A percentile compares a stretch with the other conserved stretches of the same genome.
Conservation (phyloP, 2,888 invertebrate species). For the Autographa gamma region DNA sequence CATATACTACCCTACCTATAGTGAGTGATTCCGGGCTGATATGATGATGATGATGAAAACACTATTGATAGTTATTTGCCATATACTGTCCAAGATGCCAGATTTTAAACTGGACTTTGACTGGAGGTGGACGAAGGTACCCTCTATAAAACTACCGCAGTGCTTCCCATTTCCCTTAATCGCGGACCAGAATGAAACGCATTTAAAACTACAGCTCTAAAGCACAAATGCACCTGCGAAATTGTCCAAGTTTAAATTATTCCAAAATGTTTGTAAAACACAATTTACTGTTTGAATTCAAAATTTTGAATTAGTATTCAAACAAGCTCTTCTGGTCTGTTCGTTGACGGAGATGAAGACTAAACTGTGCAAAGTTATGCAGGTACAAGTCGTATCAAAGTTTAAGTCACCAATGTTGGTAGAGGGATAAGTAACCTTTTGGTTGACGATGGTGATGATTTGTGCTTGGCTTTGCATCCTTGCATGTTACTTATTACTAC, state of each 20-base stretch:
- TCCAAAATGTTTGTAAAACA: conserved; percentile 3
- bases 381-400: not conserved
- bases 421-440: too few species aligned
- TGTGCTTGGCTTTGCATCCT: too few species aligned
- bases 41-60: too few species aligned
- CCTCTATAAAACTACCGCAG: not conserved
- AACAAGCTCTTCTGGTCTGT: not conserved
- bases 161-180: not conserved
- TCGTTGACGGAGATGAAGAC: not conserved
- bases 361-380: not conserved
- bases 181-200: not conserved
- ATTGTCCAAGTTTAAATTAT: conserved; percentile 1
- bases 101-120: too few species aligned
- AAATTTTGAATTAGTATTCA: conserved; percentile 2
- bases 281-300: not conserved
- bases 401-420: not conserved
- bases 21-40: too few species aligned
- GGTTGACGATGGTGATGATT: too few species aligned
- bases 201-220: not conserved
- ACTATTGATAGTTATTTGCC: too few species aligned
- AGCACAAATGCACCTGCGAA: not conserved
- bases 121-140: too few species aligned
- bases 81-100: too few species aligned
- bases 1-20: too few species aligned
- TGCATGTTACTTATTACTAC: too few species aligned